These are phyloP conservation scores for Montifringilla adamsi DNA, from an alignment of 2,113 vertebrate species.

Conservation along the genomic window DNA sequence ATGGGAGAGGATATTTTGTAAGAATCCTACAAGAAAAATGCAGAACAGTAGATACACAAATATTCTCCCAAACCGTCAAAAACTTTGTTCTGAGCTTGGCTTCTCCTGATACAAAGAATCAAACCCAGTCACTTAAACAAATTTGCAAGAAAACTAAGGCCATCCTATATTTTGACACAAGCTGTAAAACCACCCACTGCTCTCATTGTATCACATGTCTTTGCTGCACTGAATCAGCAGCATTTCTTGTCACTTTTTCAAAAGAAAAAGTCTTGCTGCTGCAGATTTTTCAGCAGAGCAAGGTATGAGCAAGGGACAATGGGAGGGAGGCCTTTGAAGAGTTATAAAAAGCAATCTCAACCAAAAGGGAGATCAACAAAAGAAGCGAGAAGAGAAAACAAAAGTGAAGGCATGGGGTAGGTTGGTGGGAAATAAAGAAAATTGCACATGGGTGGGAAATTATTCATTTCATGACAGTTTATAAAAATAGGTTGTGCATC, in stretches of 20 bases:
- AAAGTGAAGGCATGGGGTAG: background rate
- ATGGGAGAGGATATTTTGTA: background rate
- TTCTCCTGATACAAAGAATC: background rate
- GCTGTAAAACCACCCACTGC: background rate
- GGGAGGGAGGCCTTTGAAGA: background rate
- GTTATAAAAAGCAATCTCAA: slow-evolving; percentile 18
- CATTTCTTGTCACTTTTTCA: background rate
- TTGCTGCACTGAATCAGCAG: background rate
- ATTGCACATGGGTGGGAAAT: background rate
- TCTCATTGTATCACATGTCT: background rate
- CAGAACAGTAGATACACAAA: background rate
- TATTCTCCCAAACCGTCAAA: background rate
- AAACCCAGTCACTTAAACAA: background rate
- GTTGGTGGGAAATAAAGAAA: slow-evolving; percentile 3
- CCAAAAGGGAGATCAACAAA: background rate
- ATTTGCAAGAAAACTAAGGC: background rate
- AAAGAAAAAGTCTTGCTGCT: background rate
- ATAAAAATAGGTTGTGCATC: background rate
- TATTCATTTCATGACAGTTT: background rate
- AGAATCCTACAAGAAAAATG: background rate
- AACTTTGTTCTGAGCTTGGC: background rate
- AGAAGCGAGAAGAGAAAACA: background rate
- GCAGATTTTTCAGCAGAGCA: background rate
- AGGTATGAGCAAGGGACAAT: background rate
- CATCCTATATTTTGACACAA: background rate